These are phyloP conservation scores for Simalia tracyae DNA, from an alignment of 2,797 vertebrate species.

Conservation along the genomic window DNA sequence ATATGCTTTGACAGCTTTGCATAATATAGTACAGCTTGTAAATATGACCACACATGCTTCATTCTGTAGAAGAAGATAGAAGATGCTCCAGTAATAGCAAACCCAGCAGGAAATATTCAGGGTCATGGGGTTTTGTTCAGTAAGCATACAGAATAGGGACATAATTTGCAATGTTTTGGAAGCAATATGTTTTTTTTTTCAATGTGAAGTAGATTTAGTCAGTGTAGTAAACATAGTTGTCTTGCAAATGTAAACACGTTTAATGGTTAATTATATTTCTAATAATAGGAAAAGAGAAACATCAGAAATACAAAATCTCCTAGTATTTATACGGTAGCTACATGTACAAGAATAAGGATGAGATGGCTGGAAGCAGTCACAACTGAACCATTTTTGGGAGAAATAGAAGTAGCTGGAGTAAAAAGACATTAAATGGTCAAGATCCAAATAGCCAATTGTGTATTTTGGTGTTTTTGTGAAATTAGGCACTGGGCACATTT, in stretches of 20 bases:
- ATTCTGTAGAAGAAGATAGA: background rate
- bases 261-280: background rate
- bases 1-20: background rate
- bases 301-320: background rate
- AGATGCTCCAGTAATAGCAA: background rate
- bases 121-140: fast-evolving
- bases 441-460: background rate
- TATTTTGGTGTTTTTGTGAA: background rate
- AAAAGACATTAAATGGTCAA: background rate
- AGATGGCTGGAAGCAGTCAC: background rate
- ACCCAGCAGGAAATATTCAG: background rate
- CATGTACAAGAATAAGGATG: background rate
- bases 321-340: background rate
- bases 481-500: background rate
- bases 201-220: constrained; percentile 18
- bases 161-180: constrained; percentile 17
- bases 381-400: background rate
- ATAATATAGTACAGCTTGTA: background rate
- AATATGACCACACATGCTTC: background rate
- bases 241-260: background rate
- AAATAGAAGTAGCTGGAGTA: background rate
- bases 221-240: background rate
- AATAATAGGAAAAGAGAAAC: background rate
- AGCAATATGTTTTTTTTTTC: background rate
- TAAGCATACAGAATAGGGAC: background rate